Percentiles rank a stretch among this genome's conserved stretches.
These are phyloP conservation scores for Nemoura dubitans DNA, from an alignment of 2,888 invertebrate species.

Conservation along the genomic window DNA sequence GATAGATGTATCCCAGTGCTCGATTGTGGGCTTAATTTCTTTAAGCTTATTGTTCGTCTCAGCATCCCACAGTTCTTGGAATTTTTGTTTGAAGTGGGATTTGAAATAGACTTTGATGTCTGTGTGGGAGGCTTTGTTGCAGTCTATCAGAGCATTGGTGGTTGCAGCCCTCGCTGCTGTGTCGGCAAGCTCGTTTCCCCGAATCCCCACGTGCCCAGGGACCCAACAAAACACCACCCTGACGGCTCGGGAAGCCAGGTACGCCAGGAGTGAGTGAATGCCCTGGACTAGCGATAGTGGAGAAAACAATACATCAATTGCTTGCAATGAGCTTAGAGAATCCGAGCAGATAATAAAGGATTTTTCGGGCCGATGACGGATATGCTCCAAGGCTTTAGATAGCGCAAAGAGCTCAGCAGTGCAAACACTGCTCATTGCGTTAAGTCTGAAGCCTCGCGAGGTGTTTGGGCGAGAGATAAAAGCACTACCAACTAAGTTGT, in stretches of 20 bases:
- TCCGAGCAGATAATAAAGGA: conserved; percentile 2
- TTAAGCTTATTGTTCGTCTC: conserved; percentile 1
- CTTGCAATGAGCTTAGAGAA: background rate
- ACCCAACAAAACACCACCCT: conserved; percentile 35
- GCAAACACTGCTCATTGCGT: conserved; percentile 9
- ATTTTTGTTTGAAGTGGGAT: background rate
- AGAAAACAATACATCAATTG: background rate
- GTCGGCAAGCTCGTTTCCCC: conserved; percentile 37
- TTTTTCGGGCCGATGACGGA: background rate
- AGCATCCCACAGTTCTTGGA: background rate
- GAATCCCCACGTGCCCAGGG: conserved; percentile 40
- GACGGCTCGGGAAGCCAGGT: background rate
- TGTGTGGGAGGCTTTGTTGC: background rate
- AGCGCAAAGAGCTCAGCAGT: conserved; percentile 22
- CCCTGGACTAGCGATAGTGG: conserved; percentile 23
- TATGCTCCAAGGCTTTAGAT: background rate
- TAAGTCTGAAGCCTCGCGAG: background rate
- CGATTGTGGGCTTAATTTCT: conserved; percentile 1
- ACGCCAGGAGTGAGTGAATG: conserved; percentile 19
- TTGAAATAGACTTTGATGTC: conserved; percentile 19
- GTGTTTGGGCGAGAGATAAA: background rate
- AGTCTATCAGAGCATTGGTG: background rate
- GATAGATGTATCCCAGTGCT: conserved; percentile 9
- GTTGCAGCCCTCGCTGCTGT: conserved; percentile 19
- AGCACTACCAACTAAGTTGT: background rate